These are phyloP conservation scores for Apostichopus californicus DNA, from an alignment of 35 echinoderm and acorn worm species.

Conservation along the genomic window DNA sequence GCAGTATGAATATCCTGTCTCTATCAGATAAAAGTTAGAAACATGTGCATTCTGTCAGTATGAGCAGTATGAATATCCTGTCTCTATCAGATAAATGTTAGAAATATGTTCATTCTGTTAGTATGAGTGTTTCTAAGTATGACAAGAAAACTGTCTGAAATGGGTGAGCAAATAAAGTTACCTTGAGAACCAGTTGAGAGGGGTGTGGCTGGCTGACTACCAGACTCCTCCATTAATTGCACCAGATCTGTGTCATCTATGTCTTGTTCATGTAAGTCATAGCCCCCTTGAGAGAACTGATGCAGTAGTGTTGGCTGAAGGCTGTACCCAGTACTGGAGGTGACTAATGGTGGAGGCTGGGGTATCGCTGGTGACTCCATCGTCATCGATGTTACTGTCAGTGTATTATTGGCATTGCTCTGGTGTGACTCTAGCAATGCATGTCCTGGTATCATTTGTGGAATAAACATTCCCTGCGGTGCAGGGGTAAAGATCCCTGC, in stretches of 20 bases:
- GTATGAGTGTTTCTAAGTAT: too few species aligned
- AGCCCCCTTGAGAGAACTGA: slow-evolving; percentile 5
- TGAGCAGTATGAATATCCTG: too few species aligned
- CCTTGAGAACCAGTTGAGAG: slow-evolving; percentile 41
- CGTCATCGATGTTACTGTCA: background rate
- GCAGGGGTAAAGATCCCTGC: slow-evolving; percentile 18
- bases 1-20: too few species aligned
- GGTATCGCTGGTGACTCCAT: background rate
- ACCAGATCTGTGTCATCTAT: slow-evolving; percentile 74
- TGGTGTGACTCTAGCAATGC: slow-evolving; percentile 7
- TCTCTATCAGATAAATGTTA: too few species aligned
- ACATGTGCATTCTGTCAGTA: too few species aligned
- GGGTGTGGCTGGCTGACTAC: slow-evolving; percentile 35
- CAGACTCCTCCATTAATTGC: slow-evolving; percentile 74
- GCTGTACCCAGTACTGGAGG: slow-evolving; percentile 33
- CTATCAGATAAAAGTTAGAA: too few species aligned
- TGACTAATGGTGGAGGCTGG: background rate
- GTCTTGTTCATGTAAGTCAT: slow-evolving; percentile 49
- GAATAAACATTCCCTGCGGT: background rate
- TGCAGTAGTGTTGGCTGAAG: slow-evolving; percentile 53
- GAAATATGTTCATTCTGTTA: too few species aligned
- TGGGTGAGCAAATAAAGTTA: background rate
- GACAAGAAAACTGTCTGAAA: too few species aligned
- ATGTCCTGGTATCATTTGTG: slow-evolving; percentile 12
- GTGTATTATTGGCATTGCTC: background rate